Base-by-base conservation (phyloP, 2,797 vertebrate species). In the Gephyroberyx darwinii region DNA sequence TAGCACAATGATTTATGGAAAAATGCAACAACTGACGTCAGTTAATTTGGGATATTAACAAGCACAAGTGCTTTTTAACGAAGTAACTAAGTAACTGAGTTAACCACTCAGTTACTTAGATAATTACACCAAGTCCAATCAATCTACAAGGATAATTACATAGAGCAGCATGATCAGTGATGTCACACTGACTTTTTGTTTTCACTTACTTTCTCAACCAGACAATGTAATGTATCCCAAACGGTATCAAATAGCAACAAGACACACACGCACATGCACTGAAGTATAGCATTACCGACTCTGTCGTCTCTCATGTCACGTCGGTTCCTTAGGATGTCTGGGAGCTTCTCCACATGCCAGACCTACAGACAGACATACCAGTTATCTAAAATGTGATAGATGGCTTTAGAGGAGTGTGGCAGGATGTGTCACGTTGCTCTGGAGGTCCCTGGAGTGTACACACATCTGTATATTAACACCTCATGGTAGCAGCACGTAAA, bases 301-400 rank as follows among this genome's bases (percentile, higher is more conserved):
- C 0, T n/a, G 59, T 45, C 50, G 13, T 66, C 33, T 77, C 55
- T 19, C 47, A 26, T 58, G 57, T 59, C 57, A 56, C 6, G 2
- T 43, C 30, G 4, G 22, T 43, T 71, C 50, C 37, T 33, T 53
- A 30, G 61, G 48, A 35, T n/a, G 2, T 69, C 68, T 22, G 41
- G 69, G 69, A 81, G 84, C 76, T 68, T 88, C 85, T 83, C 67
- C 58, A 72, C 87, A 88, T 90, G 73, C 87, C 82, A 31, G 13
- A 8, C 4, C 17, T 16, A 83, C 80, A 86, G 41, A 80, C 81
- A 60, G 39, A 75, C 81, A 92, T 88, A 78, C 90, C 84, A 81
- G 61, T 77, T 83, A 67, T 84, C 67, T 75, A 68, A 68, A 81
- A 69, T 47, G 41, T 91, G 90, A 93, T 87, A 57, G 79, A 92